Evolutionary conservation across 1,140 invertebrate species (phyloP), one percentile per base, ranked within the genome.

Genomic region (Brachionus plicatilis): DNA sequence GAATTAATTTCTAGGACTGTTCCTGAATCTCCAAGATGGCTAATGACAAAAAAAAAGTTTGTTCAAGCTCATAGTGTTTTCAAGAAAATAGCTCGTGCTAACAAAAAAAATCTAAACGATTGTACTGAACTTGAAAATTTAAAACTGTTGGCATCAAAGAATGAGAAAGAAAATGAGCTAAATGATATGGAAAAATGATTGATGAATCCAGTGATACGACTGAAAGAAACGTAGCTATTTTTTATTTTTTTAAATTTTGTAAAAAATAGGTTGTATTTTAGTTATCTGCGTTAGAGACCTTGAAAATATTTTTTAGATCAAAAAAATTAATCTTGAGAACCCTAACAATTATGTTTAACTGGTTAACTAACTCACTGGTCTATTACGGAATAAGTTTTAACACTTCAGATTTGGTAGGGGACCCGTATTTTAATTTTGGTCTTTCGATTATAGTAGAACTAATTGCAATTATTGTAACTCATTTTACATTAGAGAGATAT

Each of bases 301-400:
- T 82, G n/a, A 82, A 82, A 82, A 65, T 82, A 12, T 65, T 82
- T 60, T 82, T 82, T 45, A 82, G 37, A 82, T 82, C 53, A 60
- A 82, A 43, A 65, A 82, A 82, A 45, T 37, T 82, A 41, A 65
- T 82, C 2, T 1, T 82, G 11, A 27, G 33, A 20, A 43, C 53
- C 14, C 9, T 43, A 45, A 56, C 60, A 24, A 29, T 65, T 9
- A 33, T 65, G 37, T 43, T 82, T 27, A 82, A 82, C 43, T 82
- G 87, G 87, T 65, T 87, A 70, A 86, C 85, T n/a, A 85, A 85
- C 80, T 86, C 85, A 43, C 72, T 88, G 17, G 86, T 87, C 7
- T 88, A 88, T 76, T 87, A 86, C 60, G 86, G 86, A 1, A 37
- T 88, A 24, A 86, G 85, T 47, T 78, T 87, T 17, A 85, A 86